phyloP scores from a whole-genome alignment of 2,888 invertebrate species.

The Trichogramma dendrolimi region DNA sequence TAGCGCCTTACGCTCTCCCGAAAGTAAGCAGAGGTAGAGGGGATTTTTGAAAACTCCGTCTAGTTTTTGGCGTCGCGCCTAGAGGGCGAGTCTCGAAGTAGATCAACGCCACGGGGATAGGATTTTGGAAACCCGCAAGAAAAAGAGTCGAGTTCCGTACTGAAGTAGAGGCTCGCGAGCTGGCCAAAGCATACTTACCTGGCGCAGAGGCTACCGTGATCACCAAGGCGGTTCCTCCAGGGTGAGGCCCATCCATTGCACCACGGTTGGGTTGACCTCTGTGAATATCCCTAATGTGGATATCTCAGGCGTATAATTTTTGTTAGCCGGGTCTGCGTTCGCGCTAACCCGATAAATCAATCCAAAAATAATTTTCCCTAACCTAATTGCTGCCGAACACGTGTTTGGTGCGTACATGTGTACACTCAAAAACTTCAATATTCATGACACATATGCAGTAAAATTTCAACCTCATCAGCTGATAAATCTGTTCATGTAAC shows the following conservation, averaged over 20 bases:
- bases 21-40: no score
- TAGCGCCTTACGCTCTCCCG: no score
- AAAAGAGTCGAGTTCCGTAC: not conserved
- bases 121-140: not conserved
- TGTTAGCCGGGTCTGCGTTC: slow-evolving; percentile 47
- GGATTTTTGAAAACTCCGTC: no score
- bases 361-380: slow-evolving; percentile 20
- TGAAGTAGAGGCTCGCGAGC: slow-evolving; percentile 24
- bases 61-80: no score
- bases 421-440: no score
- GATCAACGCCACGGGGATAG: no score
- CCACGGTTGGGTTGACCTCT: slow-evolving; percentile 57
- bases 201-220: slow-evolving; percentile 58
- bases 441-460: not conserved
- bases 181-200: slow-evolving; percentile 52
- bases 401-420: no score
- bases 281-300: slow-evolving; percentile 54
- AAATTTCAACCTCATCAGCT: no score
- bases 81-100: no score
- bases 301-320: slow-evolving; percentile 53
- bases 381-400: no score
- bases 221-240: slow-evolving; percentile 50
- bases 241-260: slow-evolving; percentile 58
- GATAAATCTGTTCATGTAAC: not conserved
- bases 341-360: slow-evolving; percentile 44